Conservation (phyloP, 2,888 invertebrate species). For the Laspeyria flexula region DNA sequence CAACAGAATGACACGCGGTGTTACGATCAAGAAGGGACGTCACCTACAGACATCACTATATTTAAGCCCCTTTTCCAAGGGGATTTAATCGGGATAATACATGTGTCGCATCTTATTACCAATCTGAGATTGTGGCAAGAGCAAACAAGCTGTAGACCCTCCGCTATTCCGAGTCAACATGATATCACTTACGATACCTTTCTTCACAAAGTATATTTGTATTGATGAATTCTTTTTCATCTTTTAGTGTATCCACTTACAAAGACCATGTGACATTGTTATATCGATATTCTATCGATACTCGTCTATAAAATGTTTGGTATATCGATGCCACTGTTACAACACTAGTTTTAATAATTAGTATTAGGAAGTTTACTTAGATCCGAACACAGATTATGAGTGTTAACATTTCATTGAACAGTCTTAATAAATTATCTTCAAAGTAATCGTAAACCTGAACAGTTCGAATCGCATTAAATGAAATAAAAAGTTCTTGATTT, state of each 20-base stretch:
- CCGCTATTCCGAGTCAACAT: constrained; percentile 73
- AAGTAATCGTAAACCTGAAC: constrained; percentile 58
- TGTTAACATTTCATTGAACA: constrained; percentile 47
- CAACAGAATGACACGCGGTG: constrained; percentile 35
- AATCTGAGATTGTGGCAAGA: constrained; percentile 79
- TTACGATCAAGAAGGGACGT: constrained; percentile 44
- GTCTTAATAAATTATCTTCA: constrained; percentile 58
- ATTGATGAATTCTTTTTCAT: constrained; percentile 72
- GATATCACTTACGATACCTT: constrained; percentile 78
- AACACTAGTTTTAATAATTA: constrained; percentile 9
- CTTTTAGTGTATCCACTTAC: constrained; percentile 59
- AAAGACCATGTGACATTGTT: constrained; percentile 47
- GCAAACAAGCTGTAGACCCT: constrained; percentile 76
- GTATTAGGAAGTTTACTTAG: constrained; percentile 11
- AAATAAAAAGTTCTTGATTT: constrained; percentile 65
- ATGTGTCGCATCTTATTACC: constrained; percentile 85
- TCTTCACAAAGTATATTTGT: constrained; percentile 72
- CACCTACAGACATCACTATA: constrained; percentile 71
- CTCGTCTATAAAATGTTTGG: not conserved
- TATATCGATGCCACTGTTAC: constrained; percentile 5
- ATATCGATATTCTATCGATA: constrained; percentile 18
- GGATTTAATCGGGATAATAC: constrained; percentile 83
- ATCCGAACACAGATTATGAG: constrained; percentile 40
- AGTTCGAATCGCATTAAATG: constrained; percentile 54
- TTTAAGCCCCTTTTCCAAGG: constrained; percentile 73